Base-by-base conservation (phyloP, 2,888 invertebrate genomes). In the Leucania comma region DNA sequence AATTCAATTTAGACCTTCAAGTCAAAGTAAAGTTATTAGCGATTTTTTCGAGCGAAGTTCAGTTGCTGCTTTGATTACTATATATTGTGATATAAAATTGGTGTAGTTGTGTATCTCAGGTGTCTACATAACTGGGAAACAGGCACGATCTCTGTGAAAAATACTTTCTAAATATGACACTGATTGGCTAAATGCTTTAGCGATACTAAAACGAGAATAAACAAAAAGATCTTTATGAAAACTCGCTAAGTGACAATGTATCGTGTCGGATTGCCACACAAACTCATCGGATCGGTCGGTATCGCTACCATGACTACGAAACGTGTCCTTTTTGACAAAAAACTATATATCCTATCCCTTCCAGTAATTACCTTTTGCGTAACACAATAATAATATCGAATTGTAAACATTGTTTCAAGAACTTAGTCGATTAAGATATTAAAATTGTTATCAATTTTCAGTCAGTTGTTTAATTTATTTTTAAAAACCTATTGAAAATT, bases 401-500 rank as follows among this genome's bases (percentile, higher is more conserved):
- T 26, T 70, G 58, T 64, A 62, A 51, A 58, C 42, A 62, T 75
- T 73, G 72, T 76, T 72, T 68, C 73, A 75, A 80, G 73, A 78
- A 68, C 74, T 75, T 80, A 64, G 66, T 80, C 38, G 54, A 68
- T 46, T 81, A 71, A 73, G 56, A 59, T 68, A 65, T 62, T 54
- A 67, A 51, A 62, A 73, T 53, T 79, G 68, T 81, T 58, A 75
- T 68, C 54, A 65, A 72, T 81, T 83, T 81, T 75, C 71, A 72
- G 78, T 83, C 54, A 56, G 26, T 56, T 64, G n/a, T 62, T 42
- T 63, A 35, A 46, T 61, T 57, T 38, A 48, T 62, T 63, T 56
- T 26, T 26, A 12, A 32, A 56, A 71, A 17, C 12, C 32, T 48
- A 17, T 54, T n/a, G n/a, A 22, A 26, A 46, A 50, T 32, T 5